Evolutionary conservation across 64 coral and sea anemone species (phyloP).

Genomic region (Montipora sp.): DNA sequence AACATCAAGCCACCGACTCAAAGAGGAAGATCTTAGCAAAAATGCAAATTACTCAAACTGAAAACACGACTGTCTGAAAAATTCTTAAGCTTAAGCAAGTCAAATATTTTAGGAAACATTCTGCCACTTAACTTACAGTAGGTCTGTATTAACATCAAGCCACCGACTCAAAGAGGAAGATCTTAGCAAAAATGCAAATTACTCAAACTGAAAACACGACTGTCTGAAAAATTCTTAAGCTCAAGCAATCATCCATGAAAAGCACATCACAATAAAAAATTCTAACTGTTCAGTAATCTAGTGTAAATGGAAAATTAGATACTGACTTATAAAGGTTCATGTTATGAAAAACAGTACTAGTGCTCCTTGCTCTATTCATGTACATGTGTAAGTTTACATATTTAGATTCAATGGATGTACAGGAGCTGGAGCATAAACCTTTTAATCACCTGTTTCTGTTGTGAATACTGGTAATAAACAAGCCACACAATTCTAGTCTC

Average conservation of each 20-base stretch:
- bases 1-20: background rate
- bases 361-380: background rate
- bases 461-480: background rate
- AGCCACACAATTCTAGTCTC: background rate
- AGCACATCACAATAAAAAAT: background rate
- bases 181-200: constrained; percentile 35
- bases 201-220: background rate
- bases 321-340: background rate
- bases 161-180: background rate
- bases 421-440: constrained; percentile 15
- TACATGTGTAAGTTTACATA: constrained; percentile 39
- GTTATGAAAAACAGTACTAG: background rate
- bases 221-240: background rate
- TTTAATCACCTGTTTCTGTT: background rate
- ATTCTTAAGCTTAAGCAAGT: background rate
- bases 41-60: constrained; percentile 32
- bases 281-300: background rate
- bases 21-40: background rate
- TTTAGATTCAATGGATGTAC: constrained; percentile 1
- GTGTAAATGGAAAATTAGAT: background rate
- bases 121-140: background rate
- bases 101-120: background rate
- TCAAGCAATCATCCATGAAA: background rate
- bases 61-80: constrained; percentile 6
- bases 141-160: constrained; percentile 8